Percentiles rank a stretch among this genome's conserved stretches.
Evolutionary conservation across 1,140 invertebrate genomes (phyloP).

Genomic region (Aphis craccivora): DNA sequence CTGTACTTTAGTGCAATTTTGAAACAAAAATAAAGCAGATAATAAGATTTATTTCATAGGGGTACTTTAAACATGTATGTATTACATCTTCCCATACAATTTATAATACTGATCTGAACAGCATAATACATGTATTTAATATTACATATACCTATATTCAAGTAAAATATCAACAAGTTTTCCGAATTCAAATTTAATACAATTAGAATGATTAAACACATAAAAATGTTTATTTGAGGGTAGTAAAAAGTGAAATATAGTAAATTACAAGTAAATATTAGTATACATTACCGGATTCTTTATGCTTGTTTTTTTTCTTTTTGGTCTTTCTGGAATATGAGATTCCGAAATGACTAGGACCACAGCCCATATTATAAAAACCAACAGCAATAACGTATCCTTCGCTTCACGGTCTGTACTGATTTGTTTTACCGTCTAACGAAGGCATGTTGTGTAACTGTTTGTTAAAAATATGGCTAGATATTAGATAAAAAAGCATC

Average conservation of each 20-base stretch:
- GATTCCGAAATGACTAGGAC: constrained; percentile 69
- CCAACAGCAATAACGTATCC: neutral
- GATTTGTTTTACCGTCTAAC: neutral
- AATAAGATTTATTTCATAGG: too few species aligned
- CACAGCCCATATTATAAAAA: constrained; percentile 67
- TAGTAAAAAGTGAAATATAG: neutral
- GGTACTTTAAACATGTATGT: too few species aligned
- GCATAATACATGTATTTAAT: neutral
- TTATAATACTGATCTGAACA: too few species aligned
- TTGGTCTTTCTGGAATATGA: constrained; percentile 69
- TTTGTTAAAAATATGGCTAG: neutral
- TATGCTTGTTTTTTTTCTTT: constrained; percentile 67
- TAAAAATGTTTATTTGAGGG: neutral
- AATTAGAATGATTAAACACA: neutral
- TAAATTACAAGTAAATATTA: neutral
- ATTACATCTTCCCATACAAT: too few species aligned
- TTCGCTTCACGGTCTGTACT: neutral
- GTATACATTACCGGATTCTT: constrained; percentile 61
- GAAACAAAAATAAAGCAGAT: neutral
- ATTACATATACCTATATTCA: too few species aligned
- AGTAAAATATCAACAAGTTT: neutral
- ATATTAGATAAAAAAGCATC: constrained; percentile 2
- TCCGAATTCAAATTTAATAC: neutral
- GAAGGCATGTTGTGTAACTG: neutral
- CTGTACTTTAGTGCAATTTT: too few species aligned